Evolutionary conservation across 2,797 vertebrate genomes (phyloP).

Genomic region (Salarias fasciatus): DNA sequence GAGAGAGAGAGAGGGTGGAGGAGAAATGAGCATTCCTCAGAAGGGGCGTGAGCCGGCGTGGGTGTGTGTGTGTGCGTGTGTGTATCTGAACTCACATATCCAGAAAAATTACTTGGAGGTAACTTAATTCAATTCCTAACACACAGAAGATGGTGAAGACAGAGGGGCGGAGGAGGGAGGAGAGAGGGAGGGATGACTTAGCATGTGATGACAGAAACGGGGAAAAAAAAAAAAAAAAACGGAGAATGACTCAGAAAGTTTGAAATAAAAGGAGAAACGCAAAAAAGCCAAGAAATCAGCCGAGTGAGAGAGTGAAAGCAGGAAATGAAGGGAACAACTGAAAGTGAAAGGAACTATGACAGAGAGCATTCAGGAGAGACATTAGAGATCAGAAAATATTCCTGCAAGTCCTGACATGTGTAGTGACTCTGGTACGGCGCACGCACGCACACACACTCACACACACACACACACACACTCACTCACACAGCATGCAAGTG

Average conservation of each 20-base stretch:
- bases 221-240: too few relatives aligned
- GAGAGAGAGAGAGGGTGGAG: constrained; percentile 19
- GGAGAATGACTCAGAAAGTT: constrained; percentile 38
- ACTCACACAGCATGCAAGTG: constrained; percentile 7
- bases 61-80: constrained; percentile 16
- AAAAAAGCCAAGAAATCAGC: too few relatives aligned
- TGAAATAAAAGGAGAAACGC: constrained; percentile 19
- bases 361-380: neutral
- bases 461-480: too few relatives aligned
- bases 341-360: constrained; percentile 15
- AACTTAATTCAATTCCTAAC: constrained; percentile 60
- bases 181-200: constrained; percentile 62
- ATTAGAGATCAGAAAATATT: constrained; percentile 30
- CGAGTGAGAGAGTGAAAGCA: too few relatives aligned
- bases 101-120: constrained; percentile 45
- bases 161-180: constrained; percentile 20
- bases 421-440: too few relatives aligned
- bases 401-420: constrained; percentile 43
- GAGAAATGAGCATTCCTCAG: constrained; percentile 61
- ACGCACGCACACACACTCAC: too few relatives aligned
- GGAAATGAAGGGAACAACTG: constrained; percentile 30
- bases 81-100: constrained; percentile 10
- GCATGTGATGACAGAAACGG: constrained; percentile 59
- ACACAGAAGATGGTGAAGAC: constrained; percentile 41
- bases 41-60: constrained; percentile 45